phyloP scores from a whole-genome alignment of 1,140 invertebrate species.

The Caerostris extrusa region DNA sequence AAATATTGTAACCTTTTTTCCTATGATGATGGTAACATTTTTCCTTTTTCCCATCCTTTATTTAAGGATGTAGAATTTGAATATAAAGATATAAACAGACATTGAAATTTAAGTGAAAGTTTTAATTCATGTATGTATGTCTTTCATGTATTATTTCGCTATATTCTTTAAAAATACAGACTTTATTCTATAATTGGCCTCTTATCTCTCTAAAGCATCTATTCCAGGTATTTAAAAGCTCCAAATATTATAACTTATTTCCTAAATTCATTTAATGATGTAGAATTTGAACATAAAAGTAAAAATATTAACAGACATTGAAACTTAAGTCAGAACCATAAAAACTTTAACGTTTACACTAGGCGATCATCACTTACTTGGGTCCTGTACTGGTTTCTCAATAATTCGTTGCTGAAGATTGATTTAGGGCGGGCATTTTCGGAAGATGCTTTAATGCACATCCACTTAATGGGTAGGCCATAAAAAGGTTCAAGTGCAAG shows the following conservation, averaged over 20 bases:
- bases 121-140: too few species aligned
- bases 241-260: background rate
- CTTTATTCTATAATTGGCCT: too few species aligned
- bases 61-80: too few species aligned
- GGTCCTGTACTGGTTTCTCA: background rate
- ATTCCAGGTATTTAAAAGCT: too few species aligned
- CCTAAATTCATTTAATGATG: background rate
- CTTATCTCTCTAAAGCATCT: too few species aligned
- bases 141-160: too few species aligned
- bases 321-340: background rate
- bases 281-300: background rate
- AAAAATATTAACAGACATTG: background rate
- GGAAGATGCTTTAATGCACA: background rate
- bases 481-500: background rate
- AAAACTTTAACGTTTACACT: background rate
- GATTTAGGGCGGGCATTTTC: conserved; percentile 1
- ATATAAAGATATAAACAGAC: too few species aligned
- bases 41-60: too few species aligned
- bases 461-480: conserved; percentile 15
- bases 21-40: too few species aligned
- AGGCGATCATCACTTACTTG: background rate
- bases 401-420: background rate
- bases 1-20: too few species aligned
- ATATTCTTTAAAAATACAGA: too few species aligned
- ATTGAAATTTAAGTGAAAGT: too few species aligned